Evolutionary conservation across 2,888 invertebrate genomes (phyloP), one percentile per base, ranked within the genome.

Genomic region (Scaptodrosophila latifasciaeformis): DNA sequence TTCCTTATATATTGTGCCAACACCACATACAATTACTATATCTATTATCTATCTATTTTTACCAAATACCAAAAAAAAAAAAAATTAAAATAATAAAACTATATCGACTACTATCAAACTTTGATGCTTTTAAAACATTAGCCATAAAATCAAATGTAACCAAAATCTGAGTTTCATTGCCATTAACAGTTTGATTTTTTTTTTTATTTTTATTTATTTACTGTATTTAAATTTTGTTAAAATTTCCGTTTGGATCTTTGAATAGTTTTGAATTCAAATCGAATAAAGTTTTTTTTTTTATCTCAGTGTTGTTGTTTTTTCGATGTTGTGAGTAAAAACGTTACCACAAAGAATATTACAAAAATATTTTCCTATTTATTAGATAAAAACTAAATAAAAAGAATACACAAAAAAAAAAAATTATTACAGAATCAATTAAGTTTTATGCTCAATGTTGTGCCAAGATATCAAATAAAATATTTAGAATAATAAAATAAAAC

Each of bases 301-400:
- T 78, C 70, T 80, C 67, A 65, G 64, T 81, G 78, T 82, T 83
- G 83, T 82, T 82, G 82, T 82, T 82, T 65, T 53, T 65, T 81
- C 65, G 71, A 80, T 83, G 83, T 83, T 80, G 82, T 82, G 64
- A 65, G 69, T 79, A 70, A 68, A 59, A 76, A 57, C n/a, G 52
- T 49, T 51, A 44, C 46, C 50, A 47, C 53, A 48, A 39, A 52
- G 47, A 37, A 49, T 30, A 27, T 34, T 48, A 51, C 51, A 18
- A 34, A 61, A 44, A 18, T 21, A 10, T 58, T 13, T 37, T 40
- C 53, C 46, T 61, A 46, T 50, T 27, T 34, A 44, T 40, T 54
- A 58, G 49, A 43, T 52, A 56, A 54, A 53, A 58, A 17, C 48
- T 24, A 57, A 48, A 48, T 15, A 19, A 52, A 37, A 18, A 15